Conservation (phyloP, 2,113 vertebrate species). For the Oxyruncus cristatus region DNA sequence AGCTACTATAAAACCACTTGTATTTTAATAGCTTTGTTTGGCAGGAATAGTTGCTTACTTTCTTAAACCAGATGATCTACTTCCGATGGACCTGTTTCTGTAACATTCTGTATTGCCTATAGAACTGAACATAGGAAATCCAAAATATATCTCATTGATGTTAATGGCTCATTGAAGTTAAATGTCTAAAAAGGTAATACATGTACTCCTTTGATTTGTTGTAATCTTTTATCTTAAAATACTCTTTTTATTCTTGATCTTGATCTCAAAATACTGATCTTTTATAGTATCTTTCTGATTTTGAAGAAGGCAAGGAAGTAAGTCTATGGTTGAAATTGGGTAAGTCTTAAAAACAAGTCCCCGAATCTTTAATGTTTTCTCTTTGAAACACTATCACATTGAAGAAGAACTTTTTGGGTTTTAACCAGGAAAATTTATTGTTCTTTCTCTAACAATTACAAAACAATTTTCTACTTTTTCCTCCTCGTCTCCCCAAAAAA, state of each 20-base stretch:
- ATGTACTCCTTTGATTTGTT: not conserved
- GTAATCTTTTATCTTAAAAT: not conserved
- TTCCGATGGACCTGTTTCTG: not conserved
- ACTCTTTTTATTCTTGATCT: not conserved
- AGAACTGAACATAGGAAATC: not conserved
- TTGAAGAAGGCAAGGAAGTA: not conserved
- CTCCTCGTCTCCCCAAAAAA: not conserved
- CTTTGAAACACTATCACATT: not conserved
- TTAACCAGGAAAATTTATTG: not conserved
- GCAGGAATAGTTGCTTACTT: not conserved
- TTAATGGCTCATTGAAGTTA: not conserved
- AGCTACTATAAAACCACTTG: not conserved
- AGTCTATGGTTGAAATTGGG: not conserved
- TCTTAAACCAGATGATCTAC: not conserved
- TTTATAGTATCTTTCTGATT: not conserved
- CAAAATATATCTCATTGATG: not conserved
- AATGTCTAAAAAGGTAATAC: not conserved
- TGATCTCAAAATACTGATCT: not conserved
- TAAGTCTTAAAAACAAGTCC: not conserved
- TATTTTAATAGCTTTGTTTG: not conserved
- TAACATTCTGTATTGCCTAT: not conserved
- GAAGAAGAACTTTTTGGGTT: not conserved
- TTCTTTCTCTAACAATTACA: not conserved
- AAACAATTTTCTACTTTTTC: not conserved
- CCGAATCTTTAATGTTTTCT: not conserved